Evolutionary conservation across 2,797 vertebrate genomes (phyloP).

Genomic region (Mus minutoides): DNA sequence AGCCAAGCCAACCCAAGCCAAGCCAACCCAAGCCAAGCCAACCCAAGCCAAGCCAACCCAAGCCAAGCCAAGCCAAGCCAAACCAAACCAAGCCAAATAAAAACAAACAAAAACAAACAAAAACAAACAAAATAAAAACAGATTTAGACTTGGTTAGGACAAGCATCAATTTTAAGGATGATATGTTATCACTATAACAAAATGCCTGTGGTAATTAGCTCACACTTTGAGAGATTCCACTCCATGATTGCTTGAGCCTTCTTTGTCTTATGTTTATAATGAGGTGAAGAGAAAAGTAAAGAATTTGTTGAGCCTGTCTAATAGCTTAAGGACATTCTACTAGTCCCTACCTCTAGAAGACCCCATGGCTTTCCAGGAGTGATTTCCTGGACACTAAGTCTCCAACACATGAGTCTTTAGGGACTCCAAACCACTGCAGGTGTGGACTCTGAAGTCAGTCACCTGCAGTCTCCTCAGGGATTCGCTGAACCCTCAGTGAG

Average conservation of each 20-base stretch:
- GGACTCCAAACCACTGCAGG: neutral
- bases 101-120: too few species aligned
- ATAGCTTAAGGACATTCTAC: neutral
- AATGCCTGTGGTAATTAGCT: neutral
- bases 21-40: neutral
- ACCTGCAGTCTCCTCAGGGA: neutral
- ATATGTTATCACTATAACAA: neutral
- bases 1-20: neutral
- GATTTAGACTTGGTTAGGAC: neutral
- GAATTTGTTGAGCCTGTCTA: too few species aligned
- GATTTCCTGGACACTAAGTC: neutral
- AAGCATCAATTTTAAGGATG: neutral
- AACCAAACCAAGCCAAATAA: neutral
- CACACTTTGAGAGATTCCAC: neutral
- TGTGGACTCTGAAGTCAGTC: neutral
- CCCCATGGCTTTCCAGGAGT: neutral
- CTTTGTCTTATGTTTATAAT: neutral
- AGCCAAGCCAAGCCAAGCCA: neutral
- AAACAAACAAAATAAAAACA: neutral
- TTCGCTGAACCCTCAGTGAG: neutral
- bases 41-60: neutral
- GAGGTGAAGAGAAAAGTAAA: neutral
- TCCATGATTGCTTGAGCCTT: neutral
- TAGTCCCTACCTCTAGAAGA: neutral
- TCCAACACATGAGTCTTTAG: too few species aligned